These are phyloP conservation scores for Bombus consobrinus DNA, from an alignment of 1,140 invertebrate species.

Conservation along the genomic window DNA sequence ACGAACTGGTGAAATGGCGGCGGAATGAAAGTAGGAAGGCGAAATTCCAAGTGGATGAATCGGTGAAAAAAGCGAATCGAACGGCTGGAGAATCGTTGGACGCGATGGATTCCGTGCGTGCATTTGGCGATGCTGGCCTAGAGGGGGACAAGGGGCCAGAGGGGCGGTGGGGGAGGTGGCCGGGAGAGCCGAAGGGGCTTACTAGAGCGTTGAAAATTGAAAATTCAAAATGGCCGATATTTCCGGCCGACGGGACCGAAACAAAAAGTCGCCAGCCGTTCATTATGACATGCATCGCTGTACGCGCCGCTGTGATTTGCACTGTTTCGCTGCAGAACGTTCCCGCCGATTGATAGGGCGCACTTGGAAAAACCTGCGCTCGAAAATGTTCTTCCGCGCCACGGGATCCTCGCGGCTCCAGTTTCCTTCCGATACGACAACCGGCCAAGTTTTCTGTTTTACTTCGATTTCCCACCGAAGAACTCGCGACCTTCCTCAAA, in stretches of 20 bases:
- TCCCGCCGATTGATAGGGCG: background rate
- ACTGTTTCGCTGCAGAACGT: conserved; percentile 80
- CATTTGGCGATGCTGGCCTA: conserved; percentile 31
- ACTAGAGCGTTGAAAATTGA: conserved; percentile 84
- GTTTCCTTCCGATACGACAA: too few species aligned
- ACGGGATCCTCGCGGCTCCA: too few species aligned
- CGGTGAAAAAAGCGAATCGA: background rate
- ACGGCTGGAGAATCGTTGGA: conserved; percentile 3
- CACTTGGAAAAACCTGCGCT: background rate
- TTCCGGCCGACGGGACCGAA: conserved; percentile 83
- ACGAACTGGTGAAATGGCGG: background rate
- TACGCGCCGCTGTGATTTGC: conserved; percentile 81
- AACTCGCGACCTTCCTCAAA: too few species aligned
- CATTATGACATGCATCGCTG: conserved; percentile 83
- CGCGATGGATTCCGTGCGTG: conserved; percentile 10
- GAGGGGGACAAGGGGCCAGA: conserved; percentile 3
- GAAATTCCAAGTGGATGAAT: background rate
- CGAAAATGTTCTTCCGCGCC: background rate
- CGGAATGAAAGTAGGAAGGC: background rate
- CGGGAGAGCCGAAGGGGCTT: conserved; percentile 75
- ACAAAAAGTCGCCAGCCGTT: conserved; percentile 82
- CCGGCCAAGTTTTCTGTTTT: background rate
- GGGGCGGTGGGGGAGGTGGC: conserved; percentile 7
- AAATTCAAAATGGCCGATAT: conserved; percentile 84
- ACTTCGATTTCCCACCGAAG: background rate